phyloP scores from a whole-genome alignment of 2,797 vertebrate genomes.

The Alexandromys oeconomus region DNA sequence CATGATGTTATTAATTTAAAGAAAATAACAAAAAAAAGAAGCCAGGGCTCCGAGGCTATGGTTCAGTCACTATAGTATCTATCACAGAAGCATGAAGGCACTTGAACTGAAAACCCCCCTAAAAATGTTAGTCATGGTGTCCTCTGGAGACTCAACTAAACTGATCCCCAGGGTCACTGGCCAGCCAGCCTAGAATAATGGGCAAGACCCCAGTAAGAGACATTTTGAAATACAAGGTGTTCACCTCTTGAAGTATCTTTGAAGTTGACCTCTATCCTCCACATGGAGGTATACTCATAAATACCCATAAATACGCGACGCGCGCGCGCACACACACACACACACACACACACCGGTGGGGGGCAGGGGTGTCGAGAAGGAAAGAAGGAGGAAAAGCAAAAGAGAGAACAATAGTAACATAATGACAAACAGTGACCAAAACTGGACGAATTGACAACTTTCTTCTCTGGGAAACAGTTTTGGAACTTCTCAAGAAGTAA shows the following conservation, averaged over 20 bases:
- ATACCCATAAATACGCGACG: too few species aligned
- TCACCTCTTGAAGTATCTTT: background rate
- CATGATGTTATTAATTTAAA: background rate
- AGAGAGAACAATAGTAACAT: background rate
- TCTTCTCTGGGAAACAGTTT: background rate
- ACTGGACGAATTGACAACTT: background rate
- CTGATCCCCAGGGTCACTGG: background rate
- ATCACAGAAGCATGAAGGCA: background rate
- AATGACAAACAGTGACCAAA: background rate
- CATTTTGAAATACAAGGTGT: background rate
- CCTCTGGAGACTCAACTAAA: background rate
- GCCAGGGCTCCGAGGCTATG: background rate
- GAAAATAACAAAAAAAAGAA: background rate
- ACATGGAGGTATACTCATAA: too few species aligned
- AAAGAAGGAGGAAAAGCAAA: background rate
- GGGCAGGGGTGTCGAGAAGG: rapidly evolving
- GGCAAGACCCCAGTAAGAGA: background rate
- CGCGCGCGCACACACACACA: background rate
- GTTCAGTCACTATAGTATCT: background rate
- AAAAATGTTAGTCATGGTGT: background rate
- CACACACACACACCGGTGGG: background rate
- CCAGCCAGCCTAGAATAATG: background rate
- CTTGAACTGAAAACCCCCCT: background rate
- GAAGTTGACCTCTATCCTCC: background rate
- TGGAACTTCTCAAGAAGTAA: background rate